phyloP scores from a whole-genome alignment of 2,888 invertebrate species.

The Euproctis similis region DNA sequence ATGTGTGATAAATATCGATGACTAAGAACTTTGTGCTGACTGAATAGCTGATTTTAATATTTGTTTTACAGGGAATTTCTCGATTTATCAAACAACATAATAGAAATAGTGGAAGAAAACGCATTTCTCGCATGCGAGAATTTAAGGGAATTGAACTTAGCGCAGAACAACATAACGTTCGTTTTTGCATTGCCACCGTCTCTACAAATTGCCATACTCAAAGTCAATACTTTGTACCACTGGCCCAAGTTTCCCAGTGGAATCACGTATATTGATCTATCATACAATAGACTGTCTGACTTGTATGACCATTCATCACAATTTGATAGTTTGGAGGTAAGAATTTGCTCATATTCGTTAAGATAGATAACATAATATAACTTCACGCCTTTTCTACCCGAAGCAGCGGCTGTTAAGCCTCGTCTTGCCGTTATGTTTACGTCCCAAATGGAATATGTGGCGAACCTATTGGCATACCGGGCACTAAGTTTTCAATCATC shows the following conservation, averaged over 20 bases:
- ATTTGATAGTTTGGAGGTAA: constrained; percentile 62
- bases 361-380: no score
- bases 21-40: no score
- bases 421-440: no score
- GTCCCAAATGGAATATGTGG: no score
- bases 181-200: constrained; percentile 52
- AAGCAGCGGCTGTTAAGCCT: no score
- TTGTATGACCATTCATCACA: constrained; percentile 47
- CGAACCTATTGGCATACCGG: no score
- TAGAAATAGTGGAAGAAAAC: constrained; percentile 59
- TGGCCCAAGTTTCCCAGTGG: constrained; percentile 62
- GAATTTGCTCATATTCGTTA: no score
- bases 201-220: constrained; percentile 54
- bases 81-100: constrained; percentile 63
- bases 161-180: constrained; percentile 62
- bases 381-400: no score
- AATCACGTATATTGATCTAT: constrained; percentile 60
- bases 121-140: constrained; percentile 48
- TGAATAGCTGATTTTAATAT: neutral
- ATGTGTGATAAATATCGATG: no score
- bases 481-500: no score
- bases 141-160: constrained; percentile 62
- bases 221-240: constrained; percentile 55
- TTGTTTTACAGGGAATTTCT: constrained; percentile 52
- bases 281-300: constrained; percentile 54